Base-by-base conservation (phyloP, 2,888 invertebrate species). In the Monopis laevigella region DNA sequence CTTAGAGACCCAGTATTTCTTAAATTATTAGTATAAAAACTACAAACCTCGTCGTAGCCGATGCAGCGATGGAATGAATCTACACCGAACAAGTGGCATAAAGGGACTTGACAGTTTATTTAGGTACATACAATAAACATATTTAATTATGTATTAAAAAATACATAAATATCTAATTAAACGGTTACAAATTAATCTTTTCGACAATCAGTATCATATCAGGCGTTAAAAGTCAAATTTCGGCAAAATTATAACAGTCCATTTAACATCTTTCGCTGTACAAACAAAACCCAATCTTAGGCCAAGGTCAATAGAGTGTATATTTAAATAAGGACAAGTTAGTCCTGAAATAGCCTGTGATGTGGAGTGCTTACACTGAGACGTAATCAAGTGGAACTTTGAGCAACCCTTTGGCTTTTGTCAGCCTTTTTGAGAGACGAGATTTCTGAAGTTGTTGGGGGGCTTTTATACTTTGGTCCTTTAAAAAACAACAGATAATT, bases 321-420 rank as follows among this genome's bases (percentile, higher is more conserved):
- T 50, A 55, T 56, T 53, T 34, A 51, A 36, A 45, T 50, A 43
- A 43, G 42, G 39, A 36, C 24, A 39, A 34, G n/a, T n/a, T 11
- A 12, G 13, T 32, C 32, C 17, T 32, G 17, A 32, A 32, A 32
- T 32, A 32, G 32, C 32, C 17, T 32, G 32, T 17, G n/a, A n/a
- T n/a, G n/a, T 29, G 32, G 21, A 36, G 36, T 36, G 51, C 51
- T 59, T 53, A 54, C 52, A 49, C 50, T 50, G 49, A 51, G 51
- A 56, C 54, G 58, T 60, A 64, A 65, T 63, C 59, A 61, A 65
- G 62, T 53, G 53, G 51, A 48, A 51, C 49, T 51, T 52, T 51
- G 38, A 51, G 51, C 48, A 52, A n/a, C 52, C 51, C 51, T 59
- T 59, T 53, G 46, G 54, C 52, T 48, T 32, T 43, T 51, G 53